Base-by-base conservation (phyloP, 2,113 vertebrate genomes). In the Takifugu flavidus region DNA sequence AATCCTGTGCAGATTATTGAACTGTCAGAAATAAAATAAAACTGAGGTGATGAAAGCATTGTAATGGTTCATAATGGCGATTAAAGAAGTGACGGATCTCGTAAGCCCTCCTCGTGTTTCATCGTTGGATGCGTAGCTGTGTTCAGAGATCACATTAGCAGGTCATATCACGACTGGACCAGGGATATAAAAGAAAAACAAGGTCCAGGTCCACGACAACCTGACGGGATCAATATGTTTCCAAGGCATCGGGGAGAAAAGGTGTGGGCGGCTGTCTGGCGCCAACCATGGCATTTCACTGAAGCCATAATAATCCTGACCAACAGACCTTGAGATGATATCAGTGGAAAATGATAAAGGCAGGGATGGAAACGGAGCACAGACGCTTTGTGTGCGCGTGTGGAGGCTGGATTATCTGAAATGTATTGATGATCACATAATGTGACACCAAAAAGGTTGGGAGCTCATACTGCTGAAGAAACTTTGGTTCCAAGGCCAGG, bases 211-310 rank as follows among this genome's bases (percentile, higher is more conserved):
- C 20, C 28, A 45, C 20, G 29, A 25, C n/a, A 49, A 63, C 59
- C 15, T 53, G 77, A 59, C 62, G 55, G 42, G 72, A 65, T 80
- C 71, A 51, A 70, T 86, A 72, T 82, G 14, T 70, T 79, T 67
- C 53, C 44, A n/a, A 50, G 28, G 51, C 11, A 39, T 62, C 45
- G 39, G 29, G 7, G 39, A 65, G 11, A 0, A 3, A 4, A 15
- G 25, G n/a, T 5, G 39, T 56, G 67, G 63, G 59, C 4, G 14
- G 39, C 39, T 1, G 20, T 55, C 42, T 7, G 49, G 49, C 29
- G 3, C 56, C 62, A 71, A 63, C 78, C 80, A 85, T 83, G 84
- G 74, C 80, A 78, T 87, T 89, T 89, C 49, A 53, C 49, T 31
- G 44, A 25, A 71, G 65, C 25, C 77, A 80, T 46, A 80, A 72